These are phyloP conservation scores for Pterostichus madidus DNA, from an alignment of 2,888 invertebrate species.

Conservation along the genomic window DNA sequence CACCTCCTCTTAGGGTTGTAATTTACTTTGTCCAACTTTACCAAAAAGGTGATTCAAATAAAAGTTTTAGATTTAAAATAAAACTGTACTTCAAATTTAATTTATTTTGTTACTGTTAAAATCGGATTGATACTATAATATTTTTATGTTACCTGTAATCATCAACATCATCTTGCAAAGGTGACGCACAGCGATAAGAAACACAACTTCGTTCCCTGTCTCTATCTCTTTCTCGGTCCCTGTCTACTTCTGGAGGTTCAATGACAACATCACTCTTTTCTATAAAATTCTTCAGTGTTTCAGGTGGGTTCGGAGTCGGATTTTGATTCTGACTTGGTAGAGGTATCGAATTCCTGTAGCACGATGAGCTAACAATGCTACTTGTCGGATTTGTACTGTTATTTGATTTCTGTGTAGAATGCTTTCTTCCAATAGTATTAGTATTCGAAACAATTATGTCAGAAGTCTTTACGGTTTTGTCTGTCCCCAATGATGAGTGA, in stretches of 20 bases:
- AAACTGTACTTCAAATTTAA: too few species aligned
- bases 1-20: too few species aligned
- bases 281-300: slow-evolving; percentile 22
- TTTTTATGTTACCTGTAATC: slow-evolving; percentile 72
- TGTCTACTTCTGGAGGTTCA: slow-evolving; percentile 17
- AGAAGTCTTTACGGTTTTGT: slow-evolving; percentile 36
- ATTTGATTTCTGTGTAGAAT: slow-evolving; percentile 37
- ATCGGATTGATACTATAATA: too few species aligned
- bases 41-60: too few species aligned
- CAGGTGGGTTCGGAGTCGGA: background rate
- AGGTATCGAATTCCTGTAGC: slow-evolving; percentile 34
- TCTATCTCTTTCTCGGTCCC: slow-evolving; percentile 54
- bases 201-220: slow-evolving; percentile 68
- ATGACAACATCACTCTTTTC: slow-evolving; percentile 53
- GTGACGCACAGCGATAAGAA: slow-evolving; percentile 72
- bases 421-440: slow-evolving; percentile 49
- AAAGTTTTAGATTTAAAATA: too few species aligned
- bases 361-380: slow-evolving; percentile 9
- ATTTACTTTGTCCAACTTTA: too few species aligned
- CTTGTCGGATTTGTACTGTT: slow-evolving; percentile 20
- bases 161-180: slow-evolving; percentile 72
- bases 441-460: slow-evolving; percentile 6
- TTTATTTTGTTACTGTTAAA: too few species aligned
- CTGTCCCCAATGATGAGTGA: slow-evolving; percentile 3
- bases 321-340: slow-evolving; percentile 25